phyloP scores from a whole-genome alignment of 2,113 vertebrate genomes.

The Enhydra lutris region DNA sequence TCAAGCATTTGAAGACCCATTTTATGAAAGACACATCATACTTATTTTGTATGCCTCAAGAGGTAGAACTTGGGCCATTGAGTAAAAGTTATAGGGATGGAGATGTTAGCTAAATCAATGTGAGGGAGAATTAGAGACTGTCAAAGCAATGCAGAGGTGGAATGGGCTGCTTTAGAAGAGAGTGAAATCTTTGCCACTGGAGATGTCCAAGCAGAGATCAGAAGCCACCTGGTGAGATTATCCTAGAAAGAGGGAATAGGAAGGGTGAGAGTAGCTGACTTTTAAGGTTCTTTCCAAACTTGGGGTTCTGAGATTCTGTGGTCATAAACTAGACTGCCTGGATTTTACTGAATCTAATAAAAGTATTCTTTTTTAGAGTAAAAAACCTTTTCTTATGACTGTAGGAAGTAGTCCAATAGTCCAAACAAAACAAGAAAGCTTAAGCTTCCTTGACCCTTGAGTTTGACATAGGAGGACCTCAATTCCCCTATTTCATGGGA shows the following conservation, averaged over 20 bases:
- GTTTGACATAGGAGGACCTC: not conserved
- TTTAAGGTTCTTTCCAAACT: not conserved
- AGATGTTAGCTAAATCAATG: not conserved
- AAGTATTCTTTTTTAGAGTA: constrained; percentile 9
- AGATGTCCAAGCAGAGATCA: not conserved
- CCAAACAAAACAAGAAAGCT: not conserved
- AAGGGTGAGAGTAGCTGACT: not conserved
- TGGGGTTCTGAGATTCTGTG: not conserved
- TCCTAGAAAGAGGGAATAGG: not conserved
- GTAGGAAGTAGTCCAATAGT: not conserved
- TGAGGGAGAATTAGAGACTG: not conserved
- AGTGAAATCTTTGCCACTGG: not conserved
- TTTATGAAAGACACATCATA: not conserved
- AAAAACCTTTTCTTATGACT: not conserved
- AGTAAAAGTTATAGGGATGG: not conserved
- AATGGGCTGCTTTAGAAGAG: not conserved
- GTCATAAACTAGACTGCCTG: not conserved
- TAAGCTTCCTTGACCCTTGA: not conserved
- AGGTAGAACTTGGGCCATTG: not conserved
- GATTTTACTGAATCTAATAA: constrained; percentile 37
- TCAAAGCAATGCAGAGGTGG: not conserved
- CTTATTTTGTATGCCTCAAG: not conserved
- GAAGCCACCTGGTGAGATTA: not conserved
- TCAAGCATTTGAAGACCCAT: constrained; percentile 1
- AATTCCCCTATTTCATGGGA: not conserved